phyloP scores from a whole-genome alignment of 2,888 invertebrate genomes.

The Caenorhabditis sp. region DNA sequence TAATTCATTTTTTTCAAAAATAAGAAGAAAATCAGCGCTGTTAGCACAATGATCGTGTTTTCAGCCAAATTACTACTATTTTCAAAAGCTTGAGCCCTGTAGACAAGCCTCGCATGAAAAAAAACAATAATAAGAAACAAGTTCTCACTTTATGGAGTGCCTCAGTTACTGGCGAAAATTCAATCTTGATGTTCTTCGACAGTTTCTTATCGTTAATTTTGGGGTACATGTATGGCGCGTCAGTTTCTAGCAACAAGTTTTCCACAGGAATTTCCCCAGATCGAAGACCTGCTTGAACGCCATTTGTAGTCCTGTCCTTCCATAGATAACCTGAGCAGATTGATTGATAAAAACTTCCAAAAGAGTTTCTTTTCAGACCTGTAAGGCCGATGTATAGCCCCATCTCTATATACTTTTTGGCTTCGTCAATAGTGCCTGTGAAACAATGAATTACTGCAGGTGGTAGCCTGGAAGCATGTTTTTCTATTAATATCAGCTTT shows the following conservation, averaged over 20 bases:
- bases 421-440: conserved; percentile 90
- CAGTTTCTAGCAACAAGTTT: conserved; percentile 95
- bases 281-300: conserved; percentile 88
- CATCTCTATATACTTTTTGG: conserved; percentile 87
- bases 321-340: conserved; percentile 86
- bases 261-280: conserved; percentile 88
- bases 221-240: conserved; percentile 97
- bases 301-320: conserved; percentile 93
- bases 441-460: conserved; percentile 92
- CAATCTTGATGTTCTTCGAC: conserved; percentile 89
- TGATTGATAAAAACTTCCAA: too few relatives aligned
- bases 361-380: conserved; percentile 82
- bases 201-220: conserved; percentile 90
- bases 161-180: conserved; percentile 78
- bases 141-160: conserved; percentile 57
- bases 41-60: too few relatives aligned
- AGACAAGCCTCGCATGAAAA: too few relatives aligned
- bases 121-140: not conserved
- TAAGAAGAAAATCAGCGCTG: too few relatives aligned
- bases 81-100: too few relatives aligned
- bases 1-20: too few relatives aligned
- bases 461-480: conserved; percentile 82
- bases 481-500: too few relatives aligned
- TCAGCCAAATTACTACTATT: too few relatives aligned
- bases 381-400: conserved; percentile 90